Base-by-base conservation (phyloP, 1,140 invertebrate genomes). In the Trichoplusia ni region DNA sequence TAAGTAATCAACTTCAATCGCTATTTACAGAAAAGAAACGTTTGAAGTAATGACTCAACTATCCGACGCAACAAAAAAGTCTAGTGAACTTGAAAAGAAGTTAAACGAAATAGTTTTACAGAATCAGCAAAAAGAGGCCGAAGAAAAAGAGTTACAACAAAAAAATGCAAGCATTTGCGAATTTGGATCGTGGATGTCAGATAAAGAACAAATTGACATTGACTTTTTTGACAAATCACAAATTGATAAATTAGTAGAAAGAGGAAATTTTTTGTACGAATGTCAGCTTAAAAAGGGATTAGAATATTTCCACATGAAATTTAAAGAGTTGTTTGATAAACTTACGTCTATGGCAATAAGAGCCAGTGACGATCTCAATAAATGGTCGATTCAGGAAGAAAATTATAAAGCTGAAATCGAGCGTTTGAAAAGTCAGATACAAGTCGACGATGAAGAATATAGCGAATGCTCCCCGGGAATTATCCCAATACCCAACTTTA, bases 231-330 rank as follows among this genome's bases (percentile, higher is more conserved):
- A 86, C 53, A 71, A 75, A 33, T 47, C 67, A 33, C 64, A 83
- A 60, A 64, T 88, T 59, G 62, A 82, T 64, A 73, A 66, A 29
- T 19, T 76, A 7, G 54, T 84, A 6, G 37, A 56, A 9, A 83
- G 78, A 27, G 40, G 71, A 58, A 76, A 90, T 59, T 64, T 51
- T 19, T 35, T 78, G 40, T 83, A 89, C 56, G 81, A 90, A 44
- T 73, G 70, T 56, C 72, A 87, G 53, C 56, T 90, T 6, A 86
- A 83, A 79, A 70, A 75, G 29, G 71, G 70, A n/a, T 65, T 91
- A 54, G 54, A 74, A 64, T 84, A 91, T 77, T 91, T 91, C 67
- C 79, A 88, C 67, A 70, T 80, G 21, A 86, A 90, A 71, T 90
- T 90, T 63, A 77, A 86, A 65, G 29, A 61, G 8, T 69, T 91